phyloP scores from a whole-genome alignment of 2,797 vertebrate genomes.

The Aplochiton taeniatus region DNA sequence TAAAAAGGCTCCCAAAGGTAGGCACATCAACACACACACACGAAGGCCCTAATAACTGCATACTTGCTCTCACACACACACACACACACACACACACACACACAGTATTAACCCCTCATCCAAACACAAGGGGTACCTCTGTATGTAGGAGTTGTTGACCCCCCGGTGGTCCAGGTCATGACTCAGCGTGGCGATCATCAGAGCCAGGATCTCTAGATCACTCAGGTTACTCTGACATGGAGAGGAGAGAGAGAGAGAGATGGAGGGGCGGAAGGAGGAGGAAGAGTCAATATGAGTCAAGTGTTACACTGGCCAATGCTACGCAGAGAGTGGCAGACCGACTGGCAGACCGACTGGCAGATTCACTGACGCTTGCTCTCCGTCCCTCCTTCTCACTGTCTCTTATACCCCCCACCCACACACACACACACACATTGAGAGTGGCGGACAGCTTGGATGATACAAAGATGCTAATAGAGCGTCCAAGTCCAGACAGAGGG shows the following conservation, averaged over 20 bases:
- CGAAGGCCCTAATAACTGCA: not conserved
- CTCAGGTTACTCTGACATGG: constrained; percentile 80
- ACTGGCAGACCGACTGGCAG: too few species aligned
- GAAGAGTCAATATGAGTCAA: not conserved
- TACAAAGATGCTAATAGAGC: too few species aligned
- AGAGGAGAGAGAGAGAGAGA: constrained; percentile 5
- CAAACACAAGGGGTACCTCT: constrained; percentile 78
- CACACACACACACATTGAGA: not conserved
- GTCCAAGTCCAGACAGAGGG: too few species aligned
- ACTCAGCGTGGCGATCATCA: constrained; percentile 93
- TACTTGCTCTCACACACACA: not conserved
- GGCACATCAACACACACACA: constrained; percentile 9
- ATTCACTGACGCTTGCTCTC: too few species aligned
- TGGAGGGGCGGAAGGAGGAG: not conserved
- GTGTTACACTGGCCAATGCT: not conserved
- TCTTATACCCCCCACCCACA: not conserved
- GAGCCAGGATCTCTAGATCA: constrained; percentile 87
- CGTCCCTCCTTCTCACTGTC: too few species aligned
- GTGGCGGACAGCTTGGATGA: too few species aligned
- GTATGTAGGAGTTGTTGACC: constrained; percentile 98
- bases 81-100: constrained; percentile 1
- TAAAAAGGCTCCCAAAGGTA: not conserved
- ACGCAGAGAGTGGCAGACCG: not conserved
- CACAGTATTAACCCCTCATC: not conserved
- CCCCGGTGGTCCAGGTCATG: constrained; percentile 97